Percentiles rank a stretch among this genome's conserved stretches.
Conservation (phyloP, 2,113 vertebrate species). For the Sigmodon hispidus region DNA sequence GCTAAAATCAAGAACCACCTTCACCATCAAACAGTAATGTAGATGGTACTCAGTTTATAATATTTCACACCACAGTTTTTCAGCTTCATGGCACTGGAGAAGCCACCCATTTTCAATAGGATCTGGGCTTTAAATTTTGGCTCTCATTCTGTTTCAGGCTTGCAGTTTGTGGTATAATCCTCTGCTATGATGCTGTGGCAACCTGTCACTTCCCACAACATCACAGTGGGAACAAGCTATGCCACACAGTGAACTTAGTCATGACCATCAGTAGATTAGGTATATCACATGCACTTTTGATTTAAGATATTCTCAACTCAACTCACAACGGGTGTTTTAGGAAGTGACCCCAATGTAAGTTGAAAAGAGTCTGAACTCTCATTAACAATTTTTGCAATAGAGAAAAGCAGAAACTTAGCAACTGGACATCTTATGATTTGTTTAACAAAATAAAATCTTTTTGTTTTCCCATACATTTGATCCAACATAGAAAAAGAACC, state of each 20-base stretch:
- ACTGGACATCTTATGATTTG: not conserved
- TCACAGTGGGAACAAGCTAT: too few relatives aligned
- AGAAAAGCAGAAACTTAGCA: not conserved
- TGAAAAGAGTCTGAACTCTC: not conserved
- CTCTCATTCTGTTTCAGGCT: not conserved
- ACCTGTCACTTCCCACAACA: not conserved
- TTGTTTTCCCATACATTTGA: not conserved
- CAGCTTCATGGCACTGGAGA: not conserved
- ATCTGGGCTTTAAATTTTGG: not conserved
- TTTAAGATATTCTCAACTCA: not conserved
- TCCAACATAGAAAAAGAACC: not conserved
- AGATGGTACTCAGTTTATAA: not conserved
- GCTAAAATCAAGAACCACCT: not conserved
- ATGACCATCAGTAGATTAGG: not conserved
- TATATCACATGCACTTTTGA: not conserved
- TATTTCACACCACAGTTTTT: not conserved
- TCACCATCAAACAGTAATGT: not conserved
- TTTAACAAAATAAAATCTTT: not conserved
- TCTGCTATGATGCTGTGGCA: not conserved
- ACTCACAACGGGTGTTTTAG: not conserved
- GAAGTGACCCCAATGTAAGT: too few relatives aligned
- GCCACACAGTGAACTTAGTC: not conserved
- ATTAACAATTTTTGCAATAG: not conserved
- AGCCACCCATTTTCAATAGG: not conserved
- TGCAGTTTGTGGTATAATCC: not conserved